These are phyloP conservation scores for Diadumene lineata DNA, from an alignment of 92 coral and sea anemone species.

Conservation along the genomic window DNA sequence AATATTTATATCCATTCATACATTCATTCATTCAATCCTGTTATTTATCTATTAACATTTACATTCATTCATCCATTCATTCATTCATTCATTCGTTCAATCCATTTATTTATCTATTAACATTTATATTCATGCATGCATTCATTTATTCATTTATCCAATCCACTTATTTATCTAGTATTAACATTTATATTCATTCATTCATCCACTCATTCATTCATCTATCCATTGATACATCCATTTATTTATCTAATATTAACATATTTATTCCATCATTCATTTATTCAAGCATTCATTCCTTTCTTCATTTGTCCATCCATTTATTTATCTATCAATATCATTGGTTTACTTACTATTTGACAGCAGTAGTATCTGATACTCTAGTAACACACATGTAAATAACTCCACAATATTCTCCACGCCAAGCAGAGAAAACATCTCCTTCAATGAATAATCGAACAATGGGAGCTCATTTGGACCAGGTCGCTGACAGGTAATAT, in stretches of 20 bases:
- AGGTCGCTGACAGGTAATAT: slow-evolving; percentile 88
- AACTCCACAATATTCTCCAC: slow-evolving; percentile 80
- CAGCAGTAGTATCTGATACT: slow-evolving; percentile 87
- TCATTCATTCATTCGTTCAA: background rate
- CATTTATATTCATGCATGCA: background rate
- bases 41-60: too few relatives aligned
- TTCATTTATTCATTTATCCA: background rate
- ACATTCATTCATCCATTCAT: background rate
- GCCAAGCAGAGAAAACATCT: slow-evolving; percentile 71
- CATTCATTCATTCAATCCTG: background rate
- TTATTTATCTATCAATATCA: background rate
- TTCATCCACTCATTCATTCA: background rate
- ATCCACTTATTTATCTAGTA: too few relatives aligned
- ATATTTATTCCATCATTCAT: background rate
- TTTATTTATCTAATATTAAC: background rate
- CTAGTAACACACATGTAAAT: slow-evolving; percentile 81
- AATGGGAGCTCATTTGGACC: slow-evolving; percentile 92
- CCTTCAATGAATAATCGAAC: slow-evolving; percentile 92
- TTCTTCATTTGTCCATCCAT: background rate
- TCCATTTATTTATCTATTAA: background rate
- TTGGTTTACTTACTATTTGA: slow-evolving; percentile 67
- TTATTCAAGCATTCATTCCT: background rate
- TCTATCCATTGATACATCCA: background rate
- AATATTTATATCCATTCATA: background rate
- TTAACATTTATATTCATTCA: background rate